Conservation (phyloP, 2,113 vertebrate genomes). For the Brachypteracias leptosomus region DNA sequence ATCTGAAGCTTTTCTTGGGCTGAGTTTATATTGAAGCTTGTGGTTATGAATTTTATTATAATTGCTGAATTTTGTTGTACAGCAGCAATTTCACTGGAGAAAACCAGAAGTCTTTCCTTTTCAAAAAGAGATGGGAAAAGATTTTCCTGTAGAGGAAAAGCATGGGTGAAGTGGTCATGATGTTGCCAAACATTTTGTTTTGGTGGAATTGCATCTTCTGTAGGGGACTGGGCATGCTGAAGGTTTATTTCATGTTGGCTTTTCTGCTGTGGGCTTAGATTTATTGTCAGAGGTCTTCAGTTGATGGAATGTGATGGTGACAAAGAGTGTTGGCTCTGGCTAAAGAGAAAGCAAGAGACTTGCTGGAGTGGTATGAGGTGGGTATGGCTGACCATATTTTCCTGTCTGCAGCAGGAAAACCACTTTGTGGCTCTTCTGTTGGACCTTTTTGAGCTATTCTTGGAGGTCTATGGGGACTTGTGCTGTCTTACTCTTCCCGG, state of each 20-base stretch:
- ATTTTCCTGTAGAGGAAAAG: background rate
- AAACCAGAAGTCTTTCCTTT: background rate
- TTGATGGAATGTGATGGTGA: background rate
- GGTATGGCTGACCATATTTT: background rate
- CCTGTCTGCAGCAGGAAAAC: background rate
- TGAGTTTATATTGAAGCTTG: background rate
- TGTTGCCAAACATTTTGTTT: background rate
- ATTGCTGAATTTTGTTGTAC: background rate
- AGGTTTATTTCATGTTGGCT: background rate
- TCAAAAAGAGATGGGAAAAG: background rate
- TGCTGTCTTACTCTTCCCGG: background rate
- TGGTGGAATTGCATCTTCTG: background rate
- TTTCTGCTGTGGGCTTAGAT: background rate
- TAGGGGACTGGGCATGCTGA: background rate
- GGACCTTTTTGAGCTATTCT: background rate
- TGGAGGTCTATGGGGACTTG: background rate
- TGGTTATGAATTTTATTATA: background rate
- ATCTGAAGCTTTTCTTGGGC: background rate
- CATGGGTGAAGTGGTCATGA: background rate
- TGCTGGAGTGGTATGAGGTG: background rate
- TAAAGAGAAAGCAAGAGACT: background rate
- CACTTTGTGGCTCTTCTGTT: background rate
- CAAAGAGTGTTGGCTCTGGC: background rate
- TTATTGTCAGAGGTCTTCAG: background rate
- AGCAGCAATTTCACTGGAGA: background rate